phyloP scores from a whole-genome alignment of 2,113 vertebrate species.

The Stomatorhinus ivindoensis region DNA sequence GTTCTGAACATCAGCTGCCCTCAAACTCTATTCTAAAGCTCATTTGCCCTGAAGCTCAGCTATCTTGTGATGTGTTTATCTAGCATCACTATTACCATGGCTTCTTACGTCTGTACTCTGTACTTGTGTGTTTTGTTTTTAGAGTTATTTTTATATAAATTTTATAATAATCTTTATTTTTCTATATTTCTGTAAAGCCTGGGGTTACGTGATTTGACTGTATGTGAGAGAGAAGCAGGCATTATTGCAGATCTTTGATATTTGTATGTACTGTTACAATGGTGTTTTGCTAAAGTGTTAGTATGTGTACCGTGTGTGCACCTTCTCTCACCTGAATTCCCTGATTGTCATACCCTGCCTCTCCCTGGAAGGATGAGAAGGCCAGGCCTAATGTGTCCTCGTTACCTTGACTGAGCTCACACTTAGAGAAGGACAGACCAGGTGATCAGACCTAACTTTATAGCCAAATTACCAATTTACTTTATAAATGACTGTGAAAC shows the following conservation, averaged over 20 bases:
- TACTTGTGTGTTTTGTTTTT: neutral
- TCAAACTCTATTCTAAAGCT: neutral
- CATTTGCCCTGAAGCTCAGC: neutral
- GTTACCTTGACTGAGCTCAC: neutral
- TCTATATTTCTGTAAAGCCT: neutral
- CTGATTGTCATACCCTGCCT: neutral
- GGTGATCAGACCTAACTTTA: neutral
- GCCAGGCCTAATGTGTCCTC: neutral
- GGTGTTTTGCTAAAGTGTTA: neutral
- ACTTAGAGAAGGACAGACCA: neutral
- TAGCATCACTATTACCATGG: neutral
- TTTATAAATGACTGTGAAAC: neutral
- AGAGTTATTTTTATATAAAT: conserved; percentile 5
- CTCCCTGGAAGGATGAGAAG: neutral
- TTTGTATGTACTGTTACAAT: neutral
- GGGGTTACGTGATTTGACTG: neutral
- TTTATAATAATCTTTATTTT: conserved; percentile 6
- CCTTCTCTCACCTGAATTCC: neutral
- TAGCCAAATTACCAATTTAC: neutral
- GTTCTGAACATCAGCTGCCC: neutral
- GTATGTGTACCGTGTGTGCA: neutral
- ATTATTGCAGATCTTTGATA: neutral
- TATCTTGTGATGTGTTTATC: neutral
- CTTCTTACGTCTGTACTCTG: neutral
- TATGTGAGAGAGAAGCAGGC: neutral